Base-by-base conservation (phyloP, 2,888 invertebrate genomes). In the Steromphala cineraria region DNA sequence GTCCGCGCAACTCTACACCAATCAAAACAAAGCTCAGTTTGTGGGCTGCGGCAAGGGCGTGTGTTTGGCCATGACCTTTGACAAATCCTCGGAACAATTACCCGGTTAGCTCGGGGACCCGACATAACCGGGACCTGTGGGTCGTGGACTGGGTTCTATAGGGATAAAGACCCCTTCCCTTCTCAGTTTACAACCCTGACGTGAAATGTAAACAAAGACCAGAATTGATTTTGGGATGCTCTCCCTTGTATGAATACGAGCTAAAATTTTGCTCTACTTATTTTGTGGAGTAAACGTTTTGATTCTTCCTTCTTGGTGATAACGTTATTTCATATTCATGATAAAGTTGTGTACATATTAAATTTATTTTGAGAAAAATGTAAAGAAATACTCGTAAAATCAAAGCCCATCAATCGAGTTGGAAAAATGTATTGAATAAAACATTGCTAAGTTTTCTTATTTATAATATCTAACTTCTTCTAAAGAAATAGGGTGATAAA, bases 1-100 rank as follows among this genome's bases (percentile, higher is more conserved):
- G 62, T 62, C 62, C 28, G 62, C 62, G 62, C 62, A 62, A 62
- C 62, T 62, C 62, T 62, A 62, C 62, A 62, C 62, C 62, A 62
- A 62, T 62, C 62, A 62, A 62, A 62, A 62, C 62, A 62, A 28
- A 62, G 62, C 62, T 28, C 24, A 24, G 62, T 24, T 21, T 21
- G 28, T n/a, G 46, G 46, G 62, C 62, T 62, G 21, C 24, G 24
- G 62, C 62, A 62, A 24, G 62, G 62, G 62, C 62, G 62, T 62
- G 62, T 62, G 24, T 21, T 62, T 62, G 62, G 62, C 62, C 62
- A 15, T 62, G 62, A 24, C 62, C 62, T 62, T 62, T 62, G 24
- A 24, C 62, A 62, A 62, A 28, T 62, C 28, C 62, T 62, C 62
- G 15, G 62, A 62, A 62, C 62, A 62, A 62, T 62, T 62, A 62